phyloP scores from a whole-genome alignment of 2,797 vertebrate species.

The Oreochromis grahami region DNA sequence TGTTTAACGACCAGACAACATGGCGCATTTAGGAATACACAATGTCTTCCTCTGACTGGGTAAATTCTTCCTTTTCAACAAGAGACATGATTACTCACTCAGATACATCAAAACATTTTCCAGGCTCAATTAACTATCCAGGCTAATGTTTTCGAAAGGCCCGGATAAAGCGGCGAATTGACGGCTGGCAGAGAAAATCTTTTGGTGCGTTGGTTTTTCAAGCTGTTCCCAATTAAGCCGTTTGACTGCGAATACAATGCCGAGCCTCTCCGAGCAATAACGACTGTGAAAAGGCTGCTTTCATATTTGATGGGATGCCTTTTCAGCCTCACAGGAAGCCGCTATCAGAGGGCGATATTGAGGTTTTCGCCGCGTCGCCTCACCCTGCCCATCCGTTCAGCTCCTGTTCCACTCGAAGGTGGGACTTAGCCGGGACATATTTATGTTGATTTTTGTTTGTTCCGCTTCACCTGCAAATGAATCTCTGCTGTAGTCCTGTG shows the following conservation, averaged over 20 bases:
- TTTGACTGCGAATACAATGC: conserved; percentile 22
- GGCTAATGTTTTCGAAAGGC: conserved; percentile 15
- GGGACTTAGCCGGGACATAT: conserved; percentile 47
- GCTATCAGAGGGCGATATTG: not conserved
- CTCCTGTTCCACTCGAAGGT: conserved; percentile 9
- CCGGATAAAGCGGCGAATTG: conserved; percentile 3
- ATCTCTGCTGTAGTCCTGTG: conserved; percentile 33
- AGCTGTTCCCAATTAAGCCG: conserved; percentile 35
- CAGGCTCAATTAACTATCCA: conserved; percentile 13
- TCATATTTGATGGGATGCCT: conserved; percentile 26
- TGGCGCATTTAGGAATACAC: not conserved
- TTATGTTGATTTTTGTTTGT: conserved; percentile 54
- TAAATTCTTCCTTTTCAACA: conserved; percentile 3
- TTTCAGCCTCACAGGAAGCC: conserved; percentile 12
- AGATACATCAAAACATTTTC: conserved; percentile 26
- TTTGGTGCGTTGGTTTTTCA: conserved; percentile 28
- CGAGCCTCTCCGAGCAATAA: conserved; percentile 18
- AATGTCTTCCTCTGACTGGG: not conserved
- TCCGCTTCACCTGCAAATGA: conserved; percentile 52
- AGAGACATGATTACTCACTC: conserved; percentile 13
- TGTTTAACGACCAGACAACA: not conserved
- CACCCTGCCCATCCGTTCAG: not conserved
- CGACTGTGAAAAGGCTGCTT: conserved; percentile 18
- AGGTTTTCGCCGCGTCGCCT: not conserved
- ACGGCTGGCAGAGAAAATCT: conserved; percentile 14